phyloP scores from a whole-genome alignment of 2,113 vertebrate species.

The Rhipidura dahli region DNA sequence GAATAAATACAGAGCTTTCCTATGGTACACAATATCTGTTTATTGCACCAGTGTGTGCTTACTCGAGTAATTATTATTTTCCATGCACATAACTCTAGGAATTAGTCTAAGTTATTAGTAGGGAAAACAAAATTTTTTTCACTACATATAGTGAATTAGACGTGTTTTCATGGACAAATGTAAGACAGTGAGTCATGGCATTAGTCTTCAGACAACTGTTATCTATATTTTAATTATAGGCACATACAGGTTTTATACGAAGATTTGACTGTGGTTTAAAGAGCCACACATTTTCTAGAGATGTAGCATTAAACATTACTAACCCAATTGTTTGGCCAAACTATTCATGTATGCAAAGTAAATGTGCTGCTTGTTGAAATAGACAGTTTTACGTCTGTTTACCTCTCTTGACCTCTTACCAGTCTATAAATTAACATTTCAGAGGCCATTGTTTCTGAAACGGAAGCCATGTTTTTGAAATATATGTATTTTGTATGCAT shows the following conservation, averaged over 20 bases:
- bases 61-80: not conserved
- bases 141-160: not conserved
- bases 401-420: not conserved
- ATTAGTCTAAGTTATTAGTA: not conserved
- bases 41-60: not conserved
- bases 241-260: not conserved
- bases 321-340: not conserved
- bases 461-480: not conserved
- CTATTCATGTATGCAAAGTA: not conserved
- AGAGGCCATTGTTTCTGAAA: not conserved
- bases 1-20: not conserved
- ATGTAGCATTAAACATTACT: not conserved
- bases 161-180: not conserved
- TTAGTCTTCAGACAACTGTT: not conserved
- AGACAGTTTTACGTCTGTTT: not conserved
- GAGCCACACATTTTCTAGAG: not conserved
- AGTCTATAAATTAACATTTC: not conserved
- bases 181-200: not conserved
- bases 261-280: not conserved
- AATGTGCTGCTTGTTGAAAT: not conserved
- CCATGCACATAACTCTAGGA: not conserved
- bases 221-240: not conserved
- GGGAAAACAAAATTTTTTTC: not conserved
- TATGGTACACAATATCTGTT: not conserved
- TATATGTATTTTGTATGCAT: not conserved